A percentile compares a stretch with the other conserved stretches of the same genome.
Evolutionary conservation across 2,797 vertebrate species (phyloP).

Genomic region (Onychomys arenicola): DNA sequence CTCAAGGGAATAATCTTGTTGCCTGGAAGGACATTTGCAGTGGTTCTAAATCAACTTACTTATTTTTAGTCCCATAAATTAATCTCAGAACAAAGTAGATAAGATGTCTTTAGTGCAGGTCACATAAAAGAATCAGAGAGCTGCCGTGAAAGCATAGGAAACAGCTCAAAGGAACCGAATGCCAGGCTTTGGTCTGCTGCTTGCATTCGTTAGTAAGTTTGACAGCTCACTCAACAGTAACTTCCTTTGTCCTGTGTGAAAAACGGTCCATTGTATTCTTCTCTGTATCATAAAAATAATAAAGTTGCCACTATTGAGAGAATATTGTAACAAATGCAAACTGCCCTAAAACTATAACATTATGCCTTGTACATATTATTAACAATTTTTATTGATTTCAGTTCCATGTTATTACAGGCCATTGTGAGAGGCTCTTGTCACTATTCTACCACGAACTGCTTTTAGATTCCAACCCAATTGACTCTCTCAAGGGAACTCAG

Average conservation of each 20-base stretch:
- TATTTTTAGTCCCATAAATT: background rate
- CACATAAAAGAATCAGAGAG: background rate
- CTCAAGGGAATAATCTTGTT: background rate
- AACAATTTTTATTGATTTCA: background rate
- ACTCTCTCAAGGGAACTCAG: slow-evolving; percentile 33
- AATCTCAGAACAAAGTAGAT: background rate
- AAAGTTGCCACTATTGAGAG: background rate
- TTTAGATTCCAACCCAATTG: slow-evolving; percentile 17
- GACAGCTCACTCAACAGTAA: background rate
- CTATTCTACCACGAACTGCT: background rate
- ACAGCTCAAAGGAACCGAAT: background rate
- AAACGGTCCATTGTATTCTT: background rate
- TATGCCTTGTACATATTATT: slow-evolving; percentile 4
- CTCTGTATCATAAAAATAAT: background rate
- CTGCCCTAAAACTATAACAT: background rate
- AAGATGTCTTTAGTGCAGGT: background rate
- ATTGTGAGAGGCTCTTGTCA: background rate
- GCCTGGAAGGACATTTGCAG: background rate
- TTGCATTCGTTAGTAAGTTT: background rate
- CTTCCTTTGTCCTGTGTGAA: background rate
- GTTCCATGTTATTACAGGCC: background rate
- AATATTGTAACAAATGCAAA: background rate
- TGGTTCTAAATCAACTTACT: background rate
- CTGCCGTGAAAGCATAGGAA: background rate
- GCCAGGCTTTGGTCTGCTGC: background rate